Conservation (phyloP, 2,113 vertebrate species). For the Anarhynchus alexandrinus region DNA sequence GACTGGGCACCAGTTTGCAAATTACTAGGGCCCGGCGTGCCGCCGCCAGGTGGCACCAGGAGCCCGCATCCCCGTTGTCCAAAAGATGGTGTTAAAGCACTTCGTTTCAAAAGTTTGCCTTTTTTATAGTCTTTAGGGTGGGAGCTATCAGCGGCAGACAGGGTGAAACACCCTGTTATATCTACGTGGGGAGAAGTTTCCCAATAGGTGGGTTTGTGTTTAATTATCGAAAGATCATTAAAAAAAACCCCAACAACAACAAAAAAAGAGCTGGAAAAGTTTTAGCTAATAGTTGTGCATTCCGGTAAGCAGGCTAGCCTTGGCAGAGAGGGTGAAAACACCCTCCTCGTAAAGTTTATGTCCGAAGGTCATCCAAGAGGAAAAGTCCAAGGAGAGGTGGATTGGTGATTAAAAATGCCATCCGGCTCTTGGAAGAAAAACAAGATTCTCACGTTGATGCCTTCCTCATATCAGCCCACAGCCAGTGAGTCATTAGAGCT, state of each 20-base stretch:
- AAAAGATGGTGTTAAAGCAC: rapidly evolving
- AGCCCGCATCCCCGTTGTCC: rapidly evolving
- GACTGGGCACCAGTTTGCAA: neutral
- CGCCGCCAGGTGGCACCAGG: neutral
- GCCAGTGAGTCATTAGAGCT: neutral
- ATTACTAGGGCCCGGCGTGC: neutral
- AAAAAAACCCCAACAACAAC: no score
- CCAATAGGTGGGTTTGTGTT: neutral
- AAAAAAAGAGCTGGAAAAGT: neutral
- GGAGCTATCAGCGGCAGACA: no score
- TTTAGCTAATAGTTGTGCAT: rapidly evolving
- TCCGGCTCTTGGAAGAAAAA: rapidly evolving
- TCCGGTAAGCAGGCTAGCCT: neutral
- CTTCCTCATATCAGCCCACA: neutral
- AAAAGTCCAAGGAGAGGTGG: neutral
- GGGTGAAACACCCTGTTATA: neutral
- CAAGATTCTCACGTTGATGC: neutral
- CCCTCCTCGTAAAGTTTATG: neutral
- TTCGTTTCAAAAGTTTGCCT: no score
- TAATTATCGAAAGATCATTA: neutral
- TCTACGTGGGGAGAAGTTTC: neutral
- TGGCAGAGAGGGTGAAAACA: neutral
- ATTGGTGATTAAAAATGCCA: neutral
- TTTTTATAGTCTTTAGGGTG: neutral
- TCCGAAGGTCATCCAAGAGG: neutral